Evolutionary conservation across 2,113 vertebrate genomes (phyloP).

Genomic region (Scophthalmus maximus): DNA sequence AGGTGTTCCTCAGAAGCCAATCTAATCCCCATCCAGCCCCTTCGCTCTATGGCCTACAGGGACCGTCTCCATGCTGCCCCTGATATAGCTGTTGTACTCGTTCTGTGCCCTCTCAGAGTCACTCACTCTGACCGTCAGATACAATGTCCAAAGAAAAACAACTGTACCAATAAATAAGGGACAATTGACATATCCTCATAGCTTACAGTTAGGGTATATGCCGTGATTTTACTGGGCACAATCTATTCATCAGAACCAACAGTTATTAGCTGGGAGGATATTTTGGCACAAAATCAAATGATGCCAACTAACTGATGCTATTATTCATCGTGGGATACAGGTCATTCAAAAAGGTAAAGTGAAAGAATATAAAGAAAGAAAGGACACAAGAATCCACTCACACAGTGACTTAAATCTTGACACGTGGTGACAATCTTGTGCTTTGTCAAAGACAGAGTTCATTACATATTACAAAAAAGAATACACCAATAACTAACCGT

Average conservation of each 20-base stretch:
- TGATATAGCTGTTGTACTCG: slow-evolving; percentile 43
- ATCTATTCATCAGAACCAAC: background rate
- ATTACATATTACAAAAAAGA: background rate
- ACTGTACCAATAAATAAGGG: background rate
- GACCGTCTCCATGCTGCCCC: slow-evolving; percentile 52
- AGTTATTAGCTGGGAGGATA: background rate
- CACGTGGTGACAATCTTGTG: slow-evolving; percentile 10
- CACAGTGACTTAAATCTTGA: slow-evolving; percentile 55
- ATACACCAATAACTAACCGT: background rate
- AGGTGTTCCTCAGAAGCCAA: slow-evolving; percentile 78
- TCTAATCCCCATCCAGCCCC: slow-evolving; percentile 67
- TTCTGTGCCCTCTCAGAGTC: too few relatives aligned
- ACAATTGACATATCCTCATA: background rate
- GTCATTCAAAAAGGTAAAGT: background rate
- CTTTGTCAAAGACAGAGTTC: slow-evolving; percentile 17
- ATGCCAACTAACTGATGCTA: background rate
- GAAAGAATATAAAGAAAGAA: too few relatives aligned
- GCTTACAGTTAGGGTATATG: background rate
- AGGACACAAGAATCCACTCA: background rate
- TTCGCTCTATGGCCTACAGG: slow-evolving; percentile 53
- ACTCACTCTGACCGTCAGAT: slow-evolving; percentile 14
- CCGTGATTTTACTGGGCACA: too few relatives aligned
- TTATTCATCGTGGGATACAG: background rate
- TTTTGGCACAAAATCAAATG: background rate
- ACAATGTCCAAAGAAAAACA: background rate